Evolutionary conservation across 2,888 invertebrate genomes (phyloP), one percentile per base, ranked within the genome.

Genomic region (Caenorhabditis parvicauda): DNA sequence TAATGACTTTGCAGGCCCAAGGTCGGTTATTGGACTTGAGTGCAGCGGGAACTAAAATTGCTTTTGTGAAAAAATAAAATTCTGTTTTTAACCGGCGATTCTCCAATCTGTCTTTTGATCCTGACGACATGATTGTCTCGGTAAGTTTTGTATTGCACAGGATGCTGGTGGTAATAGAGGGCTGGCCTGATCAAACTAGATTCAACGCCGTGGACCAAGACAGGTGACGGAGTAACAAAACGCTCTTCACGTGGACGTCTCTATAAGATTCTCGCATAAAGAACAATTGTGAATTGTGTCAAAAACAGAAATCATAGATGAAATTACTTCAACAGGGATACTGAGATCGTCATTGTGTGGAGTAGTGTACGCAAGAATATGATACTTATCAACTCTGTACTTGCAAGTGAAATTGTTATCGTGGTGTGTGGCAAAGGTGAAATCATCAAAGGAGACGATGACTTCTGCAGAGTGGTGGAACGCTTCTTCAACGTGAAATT

Each of bases 371-470:
- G 67, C 64, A 5, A 68, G 39, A 14, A 68, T 44, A 24, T 55
- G 49, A 35, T 60, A 65, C 19, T 60, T 44, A 25, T 65, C 63
- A 1, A 63, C 57, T 28, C 65, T 50, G 28, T 62, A 68, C 39
- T 68, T 68, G 38, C 68, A 68, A 1, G 45, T 44, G 27, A 54
- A 59, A 25, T 52, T 52, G 29, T 57, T 53, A 14, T 58, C 38
- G 39, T 56, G 44, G 32, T 65, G 48, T 14, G 59, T 58, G n/a
- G 63, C 59, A 28, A 50, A 53, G 2, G 50, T 56, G 22, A 68
- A 68, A 29, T 68, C 68, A 54, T 65, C 64, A 35, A 54, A 21
- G 0, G 65, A 63, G 14, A 68, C 64, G 25, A 68, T 55, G 9
- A 59, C 56, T 56, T 68, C 68, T 9, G 62, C 53, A 1, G 60